Evolutionary conservation across 2,888 invertebrate genomes (phyloP).

Genomic region (Aelia acuminata): DNA sequence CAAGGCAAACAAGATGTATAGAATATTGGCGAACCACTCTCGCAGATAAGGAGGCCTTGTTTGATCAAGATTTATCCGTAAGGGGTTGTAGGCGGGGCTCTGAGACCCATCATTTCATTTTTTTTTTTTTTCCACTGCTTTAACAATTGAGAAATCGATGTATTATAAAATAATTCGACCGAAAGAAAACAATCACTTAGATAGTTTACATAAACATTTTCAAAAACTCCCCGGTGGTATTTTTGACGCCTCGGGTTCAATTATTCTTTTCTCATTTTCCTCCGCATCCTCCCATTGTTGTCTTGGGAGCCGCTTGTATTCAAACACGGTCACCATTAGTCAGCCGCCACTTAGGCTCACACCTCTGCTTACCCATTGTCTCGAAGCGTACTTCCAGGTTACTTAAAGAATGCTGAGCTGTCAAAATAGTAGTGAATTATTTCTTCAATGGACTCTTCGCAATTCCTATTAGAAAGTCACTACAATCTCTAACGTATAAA

Average conservation of each 20-base stretch:
- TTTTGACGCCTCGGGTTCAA: not conserved
- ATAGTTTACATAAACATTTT: not conserved
- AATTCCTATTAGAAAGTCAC: too few species aligned
- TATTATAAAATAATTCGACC: not conserved
- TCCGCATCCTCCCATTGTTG: slow-evolving; percentile 1
- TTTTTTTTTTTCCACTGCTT: not conserved
- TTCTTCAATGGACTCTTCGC: not conserved
- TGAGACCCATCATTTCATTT: not conserved
- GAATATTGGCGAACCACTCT: slow-evolving; percentile 2
- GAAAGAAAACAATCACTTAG: not conserved
- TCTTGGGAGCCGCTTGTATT: not conserved
- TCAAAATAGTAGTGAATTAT: not conserved
- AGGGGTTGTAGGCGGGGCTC: not conserved
- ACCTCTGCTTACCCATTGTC: not conserved
- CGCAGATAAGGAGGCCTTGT: not conserved
- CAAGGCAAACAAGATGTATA: not conserved
- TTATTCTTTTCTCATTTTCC: not conserved
- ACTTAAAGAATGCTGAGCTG: not conserved
- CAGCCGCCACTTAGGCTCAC: not conserved
- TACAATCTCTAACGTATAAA: too few species aligned
- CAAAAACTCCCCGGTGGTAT: not conserved
- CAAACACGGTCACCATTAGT: not conserved
- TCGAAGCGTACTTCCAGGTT: not conserved
- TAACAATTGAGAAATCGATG: not conserved
- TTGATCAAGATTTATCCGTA: not conserved